Base-by-base conservation (phyloP, 2,113 vertebrate species). In the Empidonax alnorum region DNA sequence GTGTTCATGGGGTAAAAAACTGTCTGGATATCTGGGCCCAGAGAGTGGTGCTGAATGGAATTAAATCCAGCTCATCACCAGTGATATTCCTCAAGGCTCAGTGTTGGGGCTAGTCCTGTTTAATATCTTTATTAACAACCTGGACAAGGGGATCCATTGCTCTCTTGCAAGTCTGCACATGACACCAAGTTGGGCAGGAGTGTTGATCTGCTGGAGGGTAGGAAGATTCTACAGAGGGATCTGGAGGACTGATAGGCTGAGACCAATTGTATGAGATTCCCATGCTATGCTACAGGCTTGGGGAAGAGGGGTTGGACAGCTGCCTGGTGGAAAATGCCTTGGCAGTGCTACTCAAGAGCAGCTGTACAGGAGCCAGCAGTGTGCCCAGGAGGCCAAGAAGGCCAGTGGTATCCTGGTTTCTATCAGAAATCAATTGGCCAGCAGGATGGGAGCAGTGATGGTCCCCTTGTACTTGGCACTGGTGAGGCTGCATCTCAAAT, bases 201-300 rank as follows among this genome's bases (percentile, higher is more conserved):
- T 44, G 23, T 49, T 13, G 22, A 30, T 49, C n/a, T 42, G 9
- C 56, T 44, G 2, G 7, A 59, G 13, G 24, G 33, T 14, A 31
- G 56, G 17, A 22, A 11, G 9, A 24, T 5, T 27, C 42, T 65
- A 1, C 14, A 46, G 28, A 65, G 24, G 39, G 6, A 27, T 8
- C 49, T 63, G 23, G 55, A 56, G 35, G 19, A 58, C 39, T 0
- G 0, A 58, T 50, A 23, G 33, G 5, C 53, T 2, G 6, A 72
- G 33, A 23, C 15, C 42, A 41, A 9, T 7, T 33, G 19, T 28
- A 49, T 25, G 56, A 50, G 16, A 2, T 56, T 69, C 9, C 28
- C 19, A 17, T 6, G 19, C n/a, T 53, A 6, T 0, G 1, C 5
- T 79, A 41, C 21, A 20, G 41, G 31, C 8, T 17, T 67, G 39